Percentiles rank a stretch among this genome's conserved stretches.
These are phyloP conservation scores for Cheiracanthium punctorium DNA, from an alignment of 2,888 invertebrate species.

Conservation along the genomic window DNA sequence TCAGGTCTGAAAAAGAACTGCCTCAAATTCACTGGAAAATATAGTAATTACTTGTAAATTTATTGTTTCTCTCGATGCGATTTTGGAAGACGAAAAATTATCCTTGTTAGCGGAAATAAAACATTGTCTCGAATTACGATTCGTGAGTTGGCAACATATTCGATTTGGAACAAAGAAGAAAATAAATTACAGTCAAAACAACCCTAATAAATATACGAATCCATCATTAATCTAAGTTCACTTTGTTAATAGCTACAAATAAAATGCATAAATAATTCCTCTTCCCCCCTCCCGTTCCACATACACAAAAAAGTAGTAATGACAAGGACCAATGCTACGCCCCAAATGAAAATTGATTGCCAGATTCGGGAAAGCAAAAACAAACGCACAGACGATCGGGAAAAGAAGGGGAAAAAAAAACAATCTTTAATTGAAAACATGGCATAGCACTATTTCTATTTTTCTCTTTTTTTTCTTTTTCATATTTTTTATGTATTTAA, in stretches of 20 bases:
- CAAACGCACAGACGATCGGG: slow-evolving; percentile 14
- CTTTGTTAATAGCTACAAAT: slow-evolving; percentile 34
- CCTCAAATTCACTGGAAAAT: no score
- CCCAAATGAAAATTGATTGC: slow-evolving; percentile 57
- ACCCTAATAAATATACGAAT: not conserved
- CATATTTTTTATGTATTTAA: slow-evolving; percentile 20
- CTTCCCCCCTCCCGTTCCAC: no score
- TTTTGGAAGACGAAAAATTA: no score
- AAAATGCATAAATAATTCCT: slow-evolving; percentile 15
- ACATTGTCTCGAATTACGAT: no score
- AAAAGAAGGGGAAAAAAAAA: not conserved
- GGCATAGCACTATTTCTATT: not conserved
- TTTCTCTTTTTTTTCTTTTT: not conserved
- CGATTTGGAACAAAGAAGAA: not conserved
- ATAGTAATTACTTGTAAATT: no score
- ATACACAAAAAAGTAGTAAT: not conserved
- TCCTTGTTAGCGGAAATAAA: no score
- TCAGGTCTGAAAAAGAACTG: no score
- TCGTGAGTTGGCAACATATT: no score
- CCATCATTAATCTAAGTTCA: slow-evolving; percentile 40
- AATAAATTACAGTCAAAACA: slow-evolving; percentile 7
- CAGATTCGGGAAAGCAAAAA: slow-evolving; percentile 30
- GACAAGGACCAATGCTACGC: slow-evolving; percentile 19
- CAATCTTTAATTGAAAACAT: slow-evolving; percentile 48
- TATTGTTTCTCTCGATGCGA: no score